Evolutionary conservation across 2,888 invertebrate genomes (phyloP).

Genomic region (Diloba caeruleocephala): DNA sequence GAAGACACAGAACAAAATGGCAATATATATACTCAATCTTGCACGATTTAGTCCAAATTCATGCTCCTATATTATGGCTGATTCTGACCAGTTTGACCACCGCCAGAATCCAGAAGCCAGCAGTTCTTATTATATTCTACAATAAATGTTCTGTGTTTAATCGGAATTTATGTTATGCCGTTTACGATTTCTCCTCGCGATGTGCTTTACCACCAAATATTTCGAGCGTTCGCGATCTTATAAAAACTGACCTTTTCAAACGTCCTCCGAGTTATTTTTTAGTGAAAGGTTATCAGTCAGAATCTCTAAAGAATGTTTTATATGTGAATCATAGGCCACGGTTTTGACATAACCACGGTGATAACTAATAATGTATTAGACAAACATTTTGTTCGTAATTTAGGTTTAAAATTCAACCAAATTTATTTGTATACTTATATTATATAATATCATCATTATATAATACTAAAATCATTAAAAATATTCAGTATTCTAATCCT

Average conservation of each 20-base stretch:
- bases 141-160: conserved; percentile 13
- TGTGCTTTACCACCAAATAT: conserved; percentile 26
- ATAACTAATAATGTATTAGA: conserved; percentile 20
- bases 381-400: conserved; percentile 19
- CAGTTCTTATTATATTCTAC: conserved; percentile 3
- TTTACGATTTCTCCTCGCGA: conserved; percentile 30
- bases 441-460: conserved; percentile 19
- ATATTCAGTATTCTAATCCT: conserved; percentile 30
- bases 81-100: no score
- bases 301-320: conserved; percentile 12
- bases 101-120: conserved; percentile 3
- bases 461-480: conserved; percentile 17
- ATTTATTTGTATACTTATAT: no score
- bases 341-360: conserved; percentile 4
- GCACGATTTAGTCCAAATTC: no score
- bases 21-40: no score
- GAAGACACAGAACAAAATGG: no score
- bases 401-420: not conserved
- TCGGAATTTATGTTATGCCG: conserved; percentile 23
- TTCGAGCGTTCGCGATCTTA: conserved; percentile 19
- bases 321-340: conserved; percentile 29
- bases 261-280: conserved; percentile 15
- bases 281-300: conserved; percentile 24
- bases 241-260: conserved; percentile 32
- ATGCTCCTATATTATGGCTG: no score